Conservation (phyloP, 2,113 vertebrate genomes). For the Oreocharis arfaki region DNA sequence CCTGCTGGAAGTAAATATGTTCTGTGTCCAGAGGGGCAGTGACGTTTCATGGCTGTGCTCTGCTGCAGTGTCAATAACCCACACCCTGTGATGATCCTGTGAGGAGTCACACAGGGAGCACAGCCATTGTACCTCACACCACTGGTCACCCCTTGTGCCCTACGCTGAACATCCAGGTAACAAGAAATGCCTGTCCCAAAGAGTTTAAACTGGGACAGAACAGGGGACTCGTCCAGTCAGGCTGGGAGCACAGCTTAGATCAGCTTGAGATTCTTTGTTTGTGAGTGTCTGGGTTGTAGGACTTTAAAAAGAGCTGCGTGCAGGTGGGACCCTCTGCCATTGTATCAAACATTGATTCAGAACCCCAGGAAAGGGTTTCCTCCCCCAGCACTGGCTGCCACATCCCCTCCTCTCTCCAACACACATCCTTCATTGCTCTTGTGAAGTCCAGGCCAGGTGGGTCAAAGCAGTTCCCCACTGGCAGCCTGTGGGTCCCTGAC, state of each 20-base stretch:
- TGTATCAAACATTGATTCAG: not conserved
- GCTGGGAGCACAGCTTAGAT: not conserved
- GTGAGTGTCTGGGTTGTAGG: not conserved
- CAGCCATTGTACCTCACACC: not conserved
- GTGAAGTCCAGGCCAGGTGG: not conserved
- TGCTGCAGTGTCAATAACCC: not conserved
- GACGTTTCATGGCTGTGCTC: not conserved
- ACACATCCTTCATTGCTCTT: fast-evolving
- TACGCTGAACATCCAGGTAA: fast-evolving
- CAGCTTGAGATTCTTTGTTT: not conserved
- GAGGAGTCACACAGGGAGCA: not conserved
- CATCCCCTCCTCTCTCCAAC: not conserved
- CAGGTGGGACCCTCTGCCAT: not conserved
- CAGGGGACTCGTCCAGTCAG: not conserved
- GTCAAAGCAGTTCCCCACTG: fast-evolving
- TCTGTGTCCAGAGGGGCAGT: not conserved
- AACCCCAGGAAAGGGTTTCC: not conserved
- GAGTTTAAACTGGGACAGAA: not conserved
- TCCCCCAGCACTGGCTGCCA: not conserved
- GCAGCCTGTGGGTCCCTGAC: not conserved
- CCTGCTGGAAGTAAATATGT: not conserved
- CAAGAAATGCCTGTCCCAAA: not conserved
- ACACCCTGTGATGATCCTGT: not conserved
- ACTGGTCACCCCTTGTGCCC: not conserved
- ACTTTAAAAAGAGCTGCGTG: not conserved